phyloP scores from a whole-genome alignment of 2,888 invertebrate species.

The Bellardia pandia region DNA sequence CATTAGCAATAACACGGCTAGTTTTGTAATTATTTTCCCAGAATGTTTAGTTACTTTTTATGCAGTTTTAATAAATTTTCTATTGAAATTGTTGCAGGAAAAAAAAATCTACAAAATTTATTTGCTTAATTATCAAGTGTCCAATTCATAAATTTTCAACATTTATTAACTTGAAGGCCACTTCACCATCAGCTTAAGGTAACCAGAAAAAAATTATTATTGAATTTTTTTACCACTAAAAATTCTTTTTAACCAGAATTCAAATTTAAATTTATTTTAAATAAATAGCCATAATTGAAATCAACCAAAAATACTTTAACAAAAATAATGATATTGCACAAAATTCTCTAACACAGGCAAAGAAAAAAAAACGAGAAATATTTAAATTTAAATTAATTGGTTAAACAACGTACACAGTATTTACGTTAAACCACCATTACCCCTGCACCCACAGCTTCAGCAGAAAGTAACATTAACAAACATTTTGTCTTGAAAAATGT shows the following conservation, averaged over 20 bases:
- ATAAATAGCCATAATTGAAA: slow-evolving; percentile 46
- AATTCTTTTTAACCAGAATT: slow-evolving; percentile 43
- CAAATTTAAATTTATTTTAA: slow-evolving; percentile 50
- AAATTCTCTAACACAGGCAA: neutral
- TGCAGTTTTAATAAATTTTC: neutral
- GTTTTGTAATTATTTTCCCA: too few relatives aligned
- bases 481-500: neutral
- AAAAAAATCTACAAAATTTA: slow-evolving; percentile 8
- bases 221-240: slow-evolving; percentile 11
- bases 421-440: slow-evolving; percentile 11
- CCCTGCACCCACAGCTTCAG: neutral
- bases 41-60: neutral
- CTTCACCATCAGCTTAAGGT: neutral
- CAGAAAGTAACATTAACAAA: neutral
- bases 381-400: slow-evolving; percentile 36
- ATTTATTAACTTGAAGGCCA: slow-evolving; percentile 63
- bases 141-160: slow-evolving; percentile 36
- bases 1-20: too few relatives aligned
- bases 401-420: slow-evolving; percentile 1
- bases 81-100: neutral
- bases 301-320: slow-evolving; percentile 23
- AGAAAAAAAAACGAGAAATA: neutral
- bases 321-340: slow-evolving; percentile 37
- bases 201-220: neutral
- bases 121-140: slow-evolving; percentile 48